Evolutionary conservation across 2,888 invertebrate genomes (phyloP), one percentile per base, ranked within the genome.

Genomic region (Parnassius apollo): DNA sequence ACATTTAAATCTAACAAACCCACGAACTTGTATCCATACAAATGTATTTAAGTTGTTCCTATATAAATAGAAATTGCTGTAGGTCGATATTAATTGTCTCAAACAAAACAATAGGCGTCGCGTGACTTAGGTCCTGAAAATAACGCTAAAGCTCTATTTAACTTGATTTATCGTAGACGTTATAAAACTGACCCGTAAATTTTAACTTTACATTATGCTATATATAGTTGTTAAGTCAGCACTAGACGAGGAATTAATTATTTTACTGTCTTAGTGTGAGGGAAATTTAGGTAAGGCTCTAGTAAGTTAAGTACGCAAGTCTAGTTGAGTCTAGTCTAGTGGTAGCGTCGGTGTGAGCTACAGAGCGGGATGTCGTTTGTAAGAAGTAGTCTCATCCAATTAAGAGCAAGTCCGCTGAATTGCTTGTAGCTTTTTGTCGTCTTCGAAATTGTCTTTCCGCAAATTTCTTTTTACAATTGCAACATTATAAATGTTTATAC

Each of bases 351-450:
- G 69, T 66, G 65, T 64, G 57, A 62, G 25, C 57, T 57, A 54
- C 48, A 35, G 57, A 69, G 71, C 70, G 69, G 68, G 79, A 82
- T 83, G 83, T 84, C 88, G 83, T 88, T 88, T 86, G 86, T 82
- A 86, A 77, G 85, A 88, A 90, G 86, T 86, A 83, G 86, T 86
- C 86, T 86, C 88, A 88, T 91, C 88, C 90, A 91, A 91, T 91
- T 90, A 91, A 88, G 86, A 88, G 81, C 82, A 80, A 78, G 81
- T 81, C 77, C 83, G 77, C 81, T 88, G 88, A 85, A 90, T 87
- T 87, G 88, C 83, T 86, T 85, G 82, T 83, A 85, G 80, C 79
- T 82, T 85, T 84, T 83, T 84, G 82, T 81, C 83, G 83, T 86
- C 86, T 87, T 86, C 85, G 81, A 84, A 88, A 91, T 88, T 86